Base-by-base conservation (phyloP, 2,888 invertebrate species). In the Entomobrya proxima region DNA sequence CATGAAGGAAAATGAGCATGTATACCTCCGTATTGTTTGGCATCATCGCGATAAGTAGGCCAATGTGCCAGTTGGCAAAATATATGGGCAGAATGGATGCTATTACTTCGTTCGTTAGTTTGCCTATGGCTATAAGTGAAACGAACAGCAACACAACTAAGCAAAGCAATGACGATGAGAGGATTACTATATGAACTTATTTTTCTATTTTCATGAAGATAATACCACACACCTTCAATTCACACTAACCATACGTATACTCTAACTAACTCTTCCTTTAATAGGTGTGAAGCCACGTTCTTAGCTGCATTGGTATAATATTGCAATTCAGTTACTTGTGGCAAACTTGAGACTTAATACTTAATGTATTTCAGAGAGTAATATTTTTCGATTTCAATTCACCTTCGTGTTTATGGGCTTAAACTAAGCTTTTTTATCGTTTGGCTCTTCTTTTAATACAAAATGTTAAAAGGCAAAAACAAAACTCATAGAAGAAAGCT, bases 41-140 rank as follows among this genome's bases (percentile, higher is more conserved):
- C 24, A 37, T 77, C 58, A 67, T 32, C 40, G 40, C 37, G 50
- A 61, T 75, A 88, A 86, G 87, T 88, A 88, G 87, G 87, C 84
- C 87, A 88, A 79, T 88, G 87, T 88, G 86, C 87, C 69, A 88
- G 86, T 86, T 87, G 87, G 78, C 85, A 74, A 72, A 85, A 79
- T 85, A 79, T 85, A 85, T 85, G 79, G 64, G 85, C 78, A 84
- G 77, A 84, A 69, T 58, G 74, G 72, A 50, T 35, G 61, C 75
- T n/a, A n/a, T n/a, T n/a, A n/a, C n/a, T 75, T 75, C 21, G 6
- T 52, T 40, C 18, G 55, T 47, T 35, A 32, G 21, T 74, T n/a
- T 79, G 78, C 79, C 79, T 74, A 30, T 40, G 79, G 78, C 74
- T 61, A 79, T 50, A 55, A 44, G 67, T 44, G 50, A 72, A 72